Evolutionary conservation across 2,888 invertebrate genomes (phyloP).

Genomic region (Nephrotoma flavescens): DNA sequence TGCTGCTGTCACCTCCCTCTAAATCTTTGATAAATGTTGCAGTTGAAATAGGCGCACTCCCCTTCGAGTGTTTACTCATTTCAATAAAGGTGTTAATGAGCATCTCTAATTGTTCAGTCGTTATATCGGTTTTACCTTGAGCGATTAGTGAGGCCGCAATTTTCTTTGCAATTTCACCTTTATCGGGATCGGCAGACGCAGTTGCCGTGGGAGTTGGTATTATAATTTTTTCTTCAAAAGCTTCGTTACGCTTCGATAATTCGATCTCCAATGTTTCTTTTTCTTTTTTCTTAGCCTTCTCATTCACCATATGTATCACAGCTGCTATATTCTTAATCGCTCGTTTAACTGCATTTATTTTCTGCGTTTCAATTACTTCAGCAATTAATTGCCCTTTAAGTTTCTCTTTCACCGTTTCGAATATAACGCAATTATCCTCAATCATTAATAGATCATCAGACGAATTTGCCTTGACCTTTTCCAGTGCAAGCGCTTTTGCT

Average conservation of each 20-base stretch:
- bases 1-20: conserved; percentile 15
- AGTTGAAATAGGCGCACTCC: conserved; percentile 34
- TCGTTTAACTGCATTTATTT: conserved; percentile 54
- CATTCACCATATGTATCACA: conserved; percentile 49
- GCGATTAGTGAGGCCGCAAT: conserved; percentile 64
- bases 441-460: conserved; percentile 58
- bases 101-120: conserved; percentile 61
- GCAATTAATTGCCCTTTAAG: conserved; percentile 63
- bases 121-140: conserved; percentile 68
- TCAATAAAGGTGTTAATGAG: conserved; percentile 65
- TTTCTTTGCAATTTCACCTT: conserved; percentile 64
- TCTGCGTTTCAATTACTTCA: conserved; percentile 42
- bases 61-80: conserved; percentile 46
- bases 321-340: conserved; percentile 64
- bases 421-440: conserved; percentile 56
- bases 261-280: conserved; percentile 15
- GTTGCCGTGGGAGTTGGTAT: conserved; percentile 28
- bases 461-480: conserved; percentile 56
- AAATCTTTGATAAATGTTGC: conserved; percentile 34
- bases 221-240: conserved; percentile 21
- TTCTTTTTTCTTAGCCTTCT: conserved; percentile 29
- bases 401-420: conserved; percentile 78
- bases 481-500: conserved; percentile 62
- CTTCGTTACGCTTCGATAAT: conserved; percentile 11
- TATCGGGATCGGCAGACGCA: conserved; percentile 50